Evolutionary conservation across 2,113 vertebrate genomes (phyloP), one percentile per base, ranked within the genome.

Genomic region (Aleadryas rufinucha): DNA sequence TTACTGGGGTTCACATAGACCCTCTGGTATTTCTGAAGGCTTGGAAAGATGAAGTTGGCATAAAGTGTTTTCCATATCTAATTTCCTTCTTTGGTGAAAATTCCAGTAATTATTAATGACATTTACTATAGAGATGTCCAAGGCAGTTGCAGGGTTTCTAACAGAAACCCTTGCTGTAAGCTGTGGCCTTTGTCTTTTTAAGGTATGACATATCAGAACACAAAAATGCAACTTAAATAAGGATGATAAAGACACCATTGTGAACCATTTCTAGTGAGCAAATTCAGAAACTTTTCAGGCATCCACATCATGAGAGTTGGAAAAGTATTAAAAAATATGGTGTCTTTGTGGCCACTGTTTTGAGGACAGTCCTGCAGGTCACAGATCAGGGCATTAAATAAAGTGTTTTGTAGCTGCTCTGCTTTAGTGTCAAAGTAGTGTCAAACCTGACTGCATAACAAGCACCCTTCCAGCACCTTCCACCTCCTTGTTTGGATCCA

Each of bases 11-110:
- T 96, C 89, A 82, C 77, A 82, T 18, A 76, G 77, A 70, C 61
- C 35, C 72, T 84, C 60, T 91, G 80, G 60, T 82, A 66, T 84
- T 95, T 91, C 74, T 71, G 65, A 87, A 71, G 57, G 16, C 69
- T 87, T 91, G 87, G 69, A 91, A 89, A 65, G 65, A 42, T 16
- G 1, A 82, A 79, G 60, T n/a, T 95, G 84, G 91, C 87, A 91
- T 84, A 24, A 11, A 82, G n/a, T 49, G 53, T 30, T 91, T 87
- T 95, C 84, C 81, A 76, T 95, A 84, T 84, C 77, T 94, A 71
- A 93, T 95, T 92, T 87, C 89, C 31, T 87, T 82, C 77, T 91
- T 91, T 91, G 65, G 84, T 57, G 45, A 89, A 95, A 75, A 91
- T 85, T 89, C 84, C 42, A 2, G 65, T 83, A 85, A 60, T 79